A percentile compares a stretch with the other conserved stretches of the same genome.
These are phyloP conservation scores for Zaprionus ornatus DNA, from an alignment of 1,140 invertebrate species.

Conservation along the genomic window DNA sequence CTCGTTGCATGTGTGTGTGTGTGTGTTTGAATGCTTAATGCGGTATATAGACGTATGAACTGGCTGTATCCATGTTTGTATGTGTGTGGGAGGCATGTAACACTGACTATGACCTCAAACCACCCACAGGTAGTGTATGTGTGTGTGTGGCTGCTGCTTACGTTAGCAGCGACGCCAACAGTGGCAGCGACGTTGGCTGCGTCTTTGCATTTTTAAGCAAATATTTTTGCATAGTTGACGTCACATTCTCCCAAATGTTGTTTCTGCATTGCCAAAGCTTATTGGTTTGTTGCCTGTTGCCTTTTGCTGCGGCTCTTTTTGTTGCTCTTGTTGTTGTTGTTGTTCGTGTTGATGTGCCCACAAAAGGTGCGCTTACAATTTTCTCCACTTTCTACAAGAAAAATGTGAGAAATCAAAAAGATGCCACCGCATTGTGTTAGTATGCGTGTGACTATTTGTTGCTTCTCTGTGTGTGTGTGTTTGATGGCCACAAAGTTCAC, in stretches of 20 bases:
- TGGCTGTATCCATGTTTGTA: slow-evolving; percentile 8
- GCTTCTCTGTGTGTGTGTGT: slow-evolving; percentile 20
- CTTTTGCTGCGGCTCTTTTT: slow-evolving; percentile 27
- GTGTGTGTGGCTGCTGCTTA: background rate
- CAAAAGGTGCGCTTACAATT: slow-evolving; percentile 69
- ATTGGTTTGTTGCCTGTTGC: slow-evolving; percentile 31
- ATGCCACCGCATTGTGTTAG: slow-evolving; percentile 64
- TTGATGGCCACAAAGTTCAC: slow-evolving; percentile 67
- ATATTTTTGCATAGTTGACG: slow-evolving; percentile 44
- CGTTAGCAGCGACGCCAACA: slow-evolving; percentile 21
- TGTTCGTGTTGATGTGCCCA: slow-evolving; percentile 49
- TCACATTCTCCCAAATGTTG: slow-evolving; percentile 41
- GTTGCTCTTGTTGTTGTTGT: slow-evolving; percentile 14
- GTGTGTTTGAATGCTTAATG: slow-evolving; percentile 1
- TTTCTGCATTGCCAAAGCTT: slow-evolving; percentile 36
- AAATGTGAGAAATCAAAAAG: slow-evolving; percentile 82
- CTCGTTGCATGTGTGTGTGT: slow-evolving; percentile 27
- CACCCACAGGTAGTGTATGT: slow-evolving; percentile 63
- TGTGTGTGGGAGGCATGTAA: slow-evolving; percentile 50
- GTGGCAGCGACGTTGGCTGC: slow-evolving; percentile 18
- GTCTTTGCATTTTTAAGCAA: slow-evolving; percentile 50
- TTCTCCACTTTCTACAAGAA: slow-evolving; percentile 78
- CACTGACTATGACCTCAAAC: slow-evolving; percentile 69
- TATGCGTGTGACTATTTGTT: slow-evolving; percentile 18
- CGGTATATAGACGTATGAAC: background rate